Conservation (phyloP, 2,888 invertebrate species). For the Hypomecis atomaria region DNA sequence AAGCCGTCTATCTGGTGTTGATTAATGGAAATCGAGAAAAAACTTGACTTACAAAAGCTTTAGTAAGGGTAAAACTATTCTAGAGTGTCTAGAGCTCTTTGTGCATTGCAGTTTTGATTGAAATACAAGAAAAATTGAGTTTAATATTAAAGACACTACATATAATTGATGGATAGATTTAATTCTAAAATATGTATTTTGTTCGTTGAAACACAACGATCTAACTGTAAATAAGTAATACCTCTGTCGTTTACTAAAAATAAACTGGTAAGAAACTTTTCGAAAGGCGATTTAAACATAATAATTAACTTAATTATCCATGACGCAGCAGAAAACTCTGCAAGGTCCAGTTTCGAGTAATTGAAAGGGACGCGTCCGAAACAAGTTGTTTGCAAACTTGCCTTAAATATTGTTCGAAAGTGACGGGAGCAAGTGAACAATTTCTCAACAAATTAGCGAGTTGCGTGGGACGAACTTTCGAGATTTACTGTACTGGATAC, state of each 20-base stretch:
- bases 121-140: neutral
- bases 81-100: neutral
- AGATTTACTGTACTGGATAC: conserved; percentile 33
- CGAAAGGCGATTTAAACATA: conserved; percentile 20
- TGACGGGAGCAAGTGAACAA: conserved; percentile 44
- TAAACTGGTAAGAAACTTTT: neutral
- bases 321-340: conserved; percentile 48
- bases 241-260: neutral
- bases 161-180: too few species aligned
- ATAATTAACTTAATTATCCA: conserved; percentile 44
- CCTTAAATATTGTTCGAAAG: conserved; percentile 53
- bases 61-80: neutral
- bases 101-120: neutral
- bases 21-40: conserved; percentile 25
- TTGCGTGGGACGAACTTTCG: conserved; percentile 45
- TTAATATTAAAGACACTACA: too few species aligned
- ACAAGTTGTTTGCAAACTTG: conserved; percentile 60
- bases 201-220: too few species aligned
- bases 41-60: conserved; percentile 23
- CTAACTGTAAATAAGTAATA: neutral
- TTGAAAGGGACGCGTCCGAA: conserved; percentile 62
- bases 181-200: too few species aligned
- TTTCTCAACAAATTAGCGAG: conserved; percentile 50
- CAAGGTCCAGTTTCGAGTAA: conserved; percentile 58
- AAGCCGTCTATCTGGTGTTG: conserved; percentile 17